Conservation (phyloP, 2,888 invertebrate genomes). For the Hydroisotoma schaefferi region DNA sequence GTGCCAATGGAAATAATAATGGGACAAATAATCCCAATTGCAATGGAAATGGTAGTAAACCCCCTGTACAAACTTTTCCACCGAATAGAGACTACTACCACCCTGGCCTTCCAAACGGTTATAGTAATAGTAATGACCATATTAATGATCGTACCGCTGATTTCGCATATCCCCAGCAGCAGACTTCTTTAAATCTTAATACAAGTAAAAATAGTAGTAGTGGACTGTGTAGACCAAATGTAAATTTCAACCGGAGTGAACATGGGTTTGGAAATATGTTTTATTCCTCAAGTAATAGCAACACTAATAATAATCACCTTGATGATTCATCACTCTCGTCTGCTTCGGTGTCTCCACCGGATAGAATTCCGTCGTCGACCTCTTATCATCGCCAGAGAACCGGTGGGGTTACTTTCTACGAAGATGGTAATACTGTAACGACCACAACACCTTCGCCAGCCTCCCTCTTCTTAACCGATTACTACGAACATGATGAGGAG, state of each 20-base stretch:
- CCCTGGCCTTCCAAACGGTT: neutral
- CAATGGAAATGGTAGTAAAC: neutral
- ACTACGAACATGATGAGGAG: conserved; percentile 39
- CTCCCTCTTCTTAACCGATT: conserved; percentile 19
- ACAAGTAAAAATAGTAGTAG: neutral
- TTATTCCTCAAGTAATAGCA: conserved; percentile 10
- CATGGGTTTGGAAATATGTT: conserved; percentile 28
- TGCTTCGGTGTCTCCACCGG: conserved; percentile 16
- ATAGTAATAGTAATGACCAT: neutral
- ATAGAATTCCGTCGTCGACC: conserved; percentile 17
- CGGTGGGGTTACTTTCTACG: conserved; percentile 25
- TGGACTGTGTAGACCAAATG: conserved; percentile 22
- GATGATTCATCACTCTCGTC: conserved; percentile 11
- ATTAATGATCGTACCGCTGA: neutral
- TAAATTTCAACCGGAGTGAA: conserved; percentile 36
- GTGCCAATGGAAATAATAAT: conserved; percentile 23
- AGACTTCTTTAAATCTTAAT: neutral
- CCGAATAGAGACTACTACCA: neutral
- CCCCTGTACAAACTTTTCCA: no score
- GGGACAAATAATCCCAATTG: neutral
- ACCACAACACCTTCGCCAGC: conserved; percentile 9
- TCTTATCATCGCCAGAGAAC: conserved; percentile 1
- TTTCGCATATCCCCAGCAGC: neutral
- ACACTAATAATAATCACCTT: neutral
- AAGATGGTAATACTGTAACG: conserved; percentile 9